Conservation (phyloP, 2,888 invertebrate species). For the Bimastos eiseni region DNA sequence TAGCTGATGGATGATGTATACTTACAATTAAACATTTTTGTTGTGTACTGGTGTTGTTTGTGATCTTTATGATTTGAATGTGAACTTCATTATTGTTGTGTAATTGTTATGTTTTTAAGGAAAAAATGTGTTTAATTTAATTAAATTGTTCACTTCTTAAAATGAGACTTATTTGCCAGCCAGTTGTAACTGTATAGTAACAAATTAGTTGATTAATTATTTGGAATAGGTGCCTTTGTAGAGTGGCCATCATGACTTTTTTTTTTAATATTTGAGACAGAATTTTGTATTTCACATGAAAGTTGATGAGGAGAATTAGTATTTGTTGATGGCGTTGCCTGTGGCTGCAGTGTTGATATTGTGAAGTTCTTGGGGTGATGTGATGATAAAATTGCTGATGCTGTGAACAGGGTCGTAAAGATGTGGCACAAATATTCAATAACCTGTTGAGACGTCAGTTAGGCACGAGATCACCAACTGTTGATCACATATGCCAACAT, state of each 20-base stretch:
- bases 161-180: background rate
- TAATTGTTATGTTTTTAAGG: background rate
- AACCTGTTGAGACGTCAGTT: slow-evolving; percentile 97
- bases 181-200: background rate
- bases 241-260: background rate
- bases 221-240: background rate
- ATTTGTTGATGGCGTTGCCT: background rate
- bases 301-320: background rate
- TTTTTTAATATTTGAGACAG: background rate
- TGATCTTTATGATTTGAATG: background rate
- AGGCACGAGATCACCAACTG: slow-evolving; percentile 88
- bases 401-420: slow-evolving; percentile 86
- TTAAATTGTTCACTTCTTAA: background rate
- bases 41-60: background rate
- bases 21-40: background rate
- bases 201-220: background rate
- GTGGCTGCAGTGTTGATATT: background rate
- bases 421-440: slow-evolving; percentile 98
- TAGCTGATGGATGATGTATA: background rate
- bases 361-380: no score
- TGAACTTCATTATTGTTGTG: background rate
- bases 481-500: slow-evolving; percentile 96
- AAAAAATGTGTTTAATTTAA: no score
- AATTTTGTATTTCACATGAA: background rate
- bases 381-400: background rate